phyloP scores from a whole-genome alignment of 92 coral and sea anemone species.

The Porites lobata region DNA sequence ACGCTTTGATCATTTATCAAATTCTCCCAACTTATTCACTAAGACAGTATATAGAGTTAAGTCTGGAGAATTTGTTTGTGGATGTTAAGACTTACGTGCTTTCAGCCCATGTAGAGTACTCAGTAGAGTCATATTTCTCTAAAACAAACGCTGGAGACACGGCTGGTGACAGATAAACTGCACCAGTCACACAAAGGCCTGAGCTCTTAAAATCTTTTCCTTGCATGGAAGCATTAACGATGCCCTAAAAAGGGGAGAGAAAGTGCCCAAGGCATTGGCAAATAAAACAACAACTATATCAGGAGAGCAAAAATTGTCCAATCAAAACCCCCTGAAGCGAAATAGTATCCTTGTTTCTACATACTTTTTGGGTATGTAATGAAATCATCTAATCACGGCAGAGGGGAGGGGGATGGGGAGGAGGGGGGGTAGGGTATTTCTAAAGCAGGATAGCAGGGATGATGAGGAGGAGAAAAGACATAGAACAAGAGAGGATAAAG shows the following conservation, averaged over 20 bases:
- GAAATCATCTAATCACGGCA: not conserved
- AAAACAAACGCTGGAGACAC: slow-evolving; percentile 88
- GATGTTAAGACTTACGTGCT: slow-evolving; percentile 82
- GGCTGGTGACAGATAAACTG: slow-evolving; percentile 82
- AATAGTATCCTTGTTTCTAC: no score
- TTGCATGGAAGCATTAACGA: slow-evolving; percentile 27
- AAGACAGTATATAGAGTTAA: not conserved
- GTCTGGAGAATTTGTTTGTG: no score
- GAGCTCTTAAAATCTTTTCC: slow-evolving; percentile 40
- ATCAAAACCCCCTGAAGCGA: no score
- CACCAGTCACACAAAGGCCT: slow-evolving; percentile 76
- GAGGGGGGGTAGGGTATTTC: not conserved
- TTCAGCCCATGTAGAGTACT: slow-evolving; percentile 99
- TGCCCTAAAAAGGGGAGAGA: slow-evolving; percentile 13
- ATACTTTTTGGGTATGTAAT: no score
- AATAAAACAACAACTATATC: not conserved
- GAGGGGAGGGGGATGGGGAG: not conserved
- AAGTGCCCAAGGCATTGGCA: not conserved
- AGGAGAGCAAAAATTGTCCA: not conserved
- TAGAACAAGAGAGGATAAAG: not conserved
- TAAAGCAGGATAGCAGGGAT: not conserved
- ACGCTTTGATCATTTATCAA: not conserved
- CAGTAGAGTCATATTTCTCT: slow-evolving; percentile 78
- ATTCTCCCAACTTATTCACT: not conserved
- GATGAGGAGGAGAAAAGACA: not conserved